Percentiles rank a stretch among this genome's conserved stretches.
phyloP scores from a whole-genome alignment of 1,140 invertebrate genomes.

The Phortica variegata region DNA sequence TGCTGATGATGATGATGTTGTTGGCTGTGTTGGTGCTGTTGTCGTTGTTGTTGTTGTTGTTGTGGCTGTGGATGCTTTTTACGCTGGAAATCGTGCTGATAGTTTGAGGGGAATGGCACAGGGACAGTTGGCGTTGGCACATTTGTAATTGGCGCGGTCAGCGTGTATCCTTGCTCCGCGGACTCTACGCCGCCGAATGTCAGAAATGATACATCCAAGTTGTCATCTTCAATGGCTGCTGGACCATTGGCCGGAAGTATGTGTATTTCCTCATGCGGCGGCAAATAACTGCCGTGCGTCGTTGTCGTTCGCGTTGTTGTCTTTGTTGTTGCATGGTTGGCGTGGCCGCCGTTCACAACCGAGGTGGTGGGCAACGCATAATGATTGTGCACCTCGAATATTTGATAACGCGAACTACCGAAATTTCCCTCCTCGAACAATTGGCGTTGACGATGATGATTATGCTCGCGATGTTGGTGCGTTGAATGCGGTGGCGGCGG shows the following conservation, averaged over 20 bases:
- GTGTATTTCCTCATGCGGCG: slow-evolving; percentile 30
- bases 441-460: slow-evolving; percentile 9
- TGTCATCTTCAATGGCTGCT: slow-evolving; percentile 19
- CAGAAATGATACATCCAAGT: slow-evolving; percentile 34
- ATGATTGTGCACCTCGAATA: slow-evolving; percentile 49
- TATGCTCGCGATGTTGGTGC: too few relatives aligned
- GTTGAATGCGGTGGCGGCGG: too few relatives aligned
- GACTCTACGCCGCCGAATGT: slow-evolving; percentile 22
- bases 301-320: too few relatives aligned
- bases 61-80: slow-evolving; percentile 6
- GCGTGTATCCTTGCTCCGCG: slow-evolving; percentile 10
- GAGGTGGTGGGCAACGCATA: slow-evolving; percentile 9
- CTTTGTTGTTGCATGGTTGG: too few relatives aligned
- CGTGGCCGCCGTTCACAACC: slow-evolving; percentile 2
- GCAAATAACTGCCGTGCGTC: slow-evolving; percentile 20
- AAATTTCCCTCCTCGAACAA: slow-evolving; percentile 39
- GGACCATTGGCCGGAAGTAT: slow-evolving; percentile 18
- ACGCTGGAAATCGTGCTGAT: slow-evolving; percentile 40
- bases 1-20: slow-evolving; percentile 1
- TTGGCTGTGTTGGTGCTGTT: too few relatives aligned
- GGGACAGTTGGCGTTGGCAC: slow-evolving; percentile 1
- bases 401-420: slow-evolving; percentile 40
- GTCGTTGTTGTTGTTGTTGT: slow-evolving; percentile 1
- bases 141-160: not conserved
- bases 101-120: slow-evolving; percentile 44